These are phyloP conservation scores for Drosophila nannoptera DNA, from an alignment of 1,140 invertebrate genomes.

Conservation along the genomic window DNA sequence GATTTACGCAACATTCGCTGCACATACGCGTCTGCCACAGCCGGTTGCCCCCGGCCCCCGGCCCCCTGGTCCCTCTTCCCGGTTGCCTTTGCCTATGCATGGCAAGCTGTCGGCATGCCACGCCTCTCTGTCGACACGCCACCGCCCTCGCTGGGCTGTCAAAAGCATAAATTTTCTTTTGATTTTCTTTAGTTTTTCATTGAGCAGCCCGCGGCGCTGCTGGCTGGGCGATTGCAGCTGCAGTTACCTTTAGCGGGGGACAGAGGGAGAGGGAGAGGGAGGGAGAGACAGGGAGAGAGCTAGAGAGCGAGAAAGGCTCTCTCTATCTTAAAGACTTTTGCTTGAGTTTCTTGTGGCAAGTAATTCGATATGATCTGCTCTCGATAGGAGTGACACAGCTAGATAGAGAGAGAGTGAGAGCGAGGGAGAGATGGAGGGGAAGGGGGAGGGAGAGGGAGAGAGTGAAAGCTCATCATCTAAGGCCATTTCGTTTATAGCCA, in stretches of 20 bases:
- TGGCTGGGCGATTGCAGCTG: slow-evolving; percentile 4
- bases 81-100: not conserved
- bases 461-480: not conserved
- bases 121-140: not conserved
- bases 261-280: not conserved
- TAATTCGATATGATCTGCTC: slow-evolving; percentile 18
- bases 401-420: not conserved
- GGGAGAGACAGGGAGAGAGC: not conserved
- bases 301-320: no score
- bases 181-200: slow-evolving; percentile 5
- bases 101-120: not conserved
- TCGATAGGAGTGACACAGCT: not conserved
- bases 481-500: slow-evolving; percentile 1
- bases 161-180: not conserved
- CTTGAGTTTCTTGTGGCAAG: not conserved
- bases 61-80: not conserved
- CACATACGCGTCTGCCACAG: slow-evolving; percentile 7
- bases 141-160: not conserved
- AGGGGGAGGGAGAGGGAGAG: not conserved
- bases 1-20: slow-evolving; percentile 49
- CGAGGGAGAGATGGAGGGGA: not conserved
- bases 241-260: not conserved
- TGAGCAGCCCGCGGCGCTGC: not conserved
- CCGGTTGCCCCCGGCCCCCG: not conserved
- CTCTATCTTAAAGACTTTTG: not conserved